These are phyloP conservation scores for Sitophilus oryzae DNA, from an alignment of 1,140 invertebrate species.

Conservation along the genomic window DNA sequence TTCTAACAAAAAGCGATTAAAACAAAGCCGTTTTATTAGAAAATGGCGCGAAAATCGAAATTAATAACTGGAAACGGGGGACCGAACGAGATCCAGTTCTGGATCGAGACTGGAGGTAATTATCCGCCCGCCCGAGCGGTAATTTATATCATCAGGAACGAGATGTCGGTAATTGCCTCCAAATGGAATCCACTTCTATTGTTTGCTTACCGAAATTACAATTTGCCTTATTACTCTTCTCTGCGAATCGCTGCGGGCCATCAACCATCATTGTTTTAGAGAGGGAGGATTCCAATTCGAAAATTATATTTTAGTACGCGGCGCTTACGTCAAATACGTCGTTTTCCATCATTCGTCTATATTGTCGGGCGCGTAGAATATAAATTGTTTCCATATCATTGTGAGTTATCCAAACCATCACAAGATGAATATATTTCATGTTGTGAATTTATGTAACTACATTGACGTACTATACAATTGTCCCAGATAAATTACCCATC, in stretches of 20 bases:
- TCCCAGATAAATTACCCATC: too few species aligned
- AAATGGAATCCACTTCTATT: conserved; percentile 28
- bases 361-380: too few species aligned
- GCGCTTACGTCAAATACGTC: neutral
- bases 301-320: neutral
- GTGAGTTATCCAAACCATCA: too few species aligned
- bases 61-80: conserved; percentile 18
- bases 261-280: conserved; percentile 21
- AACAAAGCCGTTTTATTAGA: conserved; percentile 12
- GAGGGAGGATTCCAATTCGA: neutral
- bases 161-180: conserved; percentile 32
- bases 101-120: conserved; percentile 22
- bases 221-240: conserved; percentile 26
- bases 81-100: conserved; percentile 14
- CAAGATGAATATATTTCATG: too few species aligned
- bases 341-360: too few species aligned
- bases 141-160: conserved; percentile 31
- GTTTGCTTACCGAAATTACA: conserved; percentile 32
- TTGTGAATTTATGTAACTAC: too few species aligned
- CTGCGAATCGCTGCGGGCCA: conserved; percentile 8
- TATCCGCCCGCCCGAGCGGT: conserved; percentile 31
- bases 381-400: too few species aligned
- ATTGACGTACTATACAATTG: too few species aligned
- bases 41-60: conserved; percentile 23
- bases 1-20: conserved; percentile 4